Conservation (phyloP, 1,140 invertebrate species). For the Zaprionus tsacasi region DNA sequence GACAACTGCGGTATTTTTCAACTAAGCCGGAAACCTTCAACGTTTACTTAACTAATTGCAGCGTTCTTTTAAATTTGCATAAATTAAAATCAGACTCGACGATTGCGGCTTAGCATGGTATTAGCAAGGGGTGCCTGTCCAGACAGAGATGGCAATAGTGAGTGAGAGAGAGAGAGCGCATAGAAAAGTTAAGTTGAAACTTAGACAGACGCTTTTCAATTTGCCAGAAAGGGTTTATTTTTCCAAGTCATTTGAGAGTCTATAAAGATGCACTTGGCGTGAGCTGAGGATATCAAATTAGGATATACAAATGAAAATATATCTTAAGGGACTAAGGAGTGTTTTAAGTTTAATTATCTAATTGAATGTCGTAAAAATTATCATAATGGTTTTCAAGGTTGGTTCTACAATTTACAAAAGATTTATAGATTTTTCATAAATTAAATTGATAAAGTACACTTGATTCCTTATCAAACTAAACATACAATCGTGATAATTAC, state of each 20-base stretch:
- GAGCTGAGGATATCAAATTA: not conserved
- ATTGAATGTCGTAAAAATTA: not conserved
- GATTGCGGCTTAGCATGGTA: conserved; percentile 42
- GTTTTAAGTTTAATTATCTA: not conserved
- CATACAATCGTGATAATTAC: not conserved
- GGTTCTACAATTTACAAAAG: not conserved
- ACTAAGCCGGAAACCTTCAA: conserved; percentile 60
- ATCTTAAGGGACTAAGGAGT: not conserved
- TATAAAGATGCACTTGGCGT: not conserved
- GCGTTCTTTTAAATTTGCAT: conserved; percentile 66
- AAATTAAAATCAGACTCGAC: conserved; percentile 53
- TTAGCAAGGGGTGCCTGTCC: conserved; percentile 15
- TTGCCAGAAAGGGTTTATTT: conserved; percentile 27
- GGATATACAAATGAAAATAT: not conserved
- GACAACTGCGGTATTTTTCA: conserved; percentile 46
- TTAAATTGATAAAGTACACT: not conserved
- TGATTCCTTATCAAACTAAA: not conserved
- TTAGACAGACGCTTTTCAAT: conserved; percentile 20
- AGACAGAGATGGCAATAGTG: not conserved
- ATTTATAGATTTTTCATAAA: too few relatives aligned
- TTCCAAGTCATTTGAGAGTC: not conserved
- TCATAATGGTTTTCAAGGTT: not conserved
- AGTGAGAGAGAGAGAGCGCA: not conserved
- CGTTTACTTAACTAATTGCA: conserved; percentile 77
- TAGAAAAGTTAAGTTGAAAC: not conserved